Conservation (phyloP, 1,140 invertebrate genomes). For the Hermetia illucens region DNA sequence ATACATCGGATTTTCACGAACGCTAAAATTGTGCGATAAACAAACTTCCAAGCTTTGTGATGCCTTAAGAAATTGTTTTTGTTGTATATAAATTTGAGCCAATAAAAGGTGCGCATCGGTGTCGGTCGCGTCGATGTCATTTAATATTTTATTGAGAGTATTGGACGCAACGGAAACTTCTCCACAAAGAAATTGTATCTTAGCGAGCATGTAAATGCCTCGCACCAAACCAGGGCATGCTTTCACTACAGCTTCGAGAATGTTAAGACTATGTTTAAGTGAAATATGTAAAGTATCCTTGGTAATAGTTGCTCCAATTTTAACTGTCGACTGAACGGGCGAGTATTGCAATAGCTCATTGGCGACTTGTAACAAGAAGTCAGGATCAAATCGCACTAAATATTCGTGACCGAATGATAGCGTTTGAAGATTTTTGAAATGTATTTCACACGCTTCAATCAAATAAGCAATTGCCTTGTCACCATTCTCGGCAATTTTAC, state of each 20-base stretch:
- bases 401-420: conserved; percentile 62
- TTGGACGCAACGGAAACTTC: conserved; percentile 49
- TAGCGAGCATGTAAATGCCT: conserved; percentile 60
- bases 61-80: conserved; percentile 63
- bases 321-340: conserved; percentile 42
- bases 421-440: conserved; percentile 44
- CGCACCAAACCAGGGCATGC: conserved; percentile 68
- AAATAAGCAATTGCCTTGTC: conserved; percentile 46
- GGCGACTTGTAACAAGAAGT: conserved; percentile 68
- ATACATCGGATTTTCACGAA: conserved; percentile 80
- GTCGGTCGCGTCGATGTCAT: conserved; percentile 57
- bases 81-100: conserved; percentile 67
- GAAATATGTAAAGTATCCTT: conserved; percentile 30
- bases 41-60: conserved; percentile 75
- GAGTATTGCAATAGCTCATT: conserved; percentile 62
- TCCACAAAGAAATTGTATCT: conserved; percentile 64
- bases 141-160: conserved; percentile 56
- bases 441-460: conserved; percentile 53
- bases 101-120: conserved; percentile 74
- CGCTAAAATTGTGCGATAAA: conserved; percentile 81
- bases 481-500: conserved; percentile 43
- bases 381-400: conserved; percentile 63
- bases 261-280: conserved; percentile 38
- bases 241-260: conserved; percentile 59
- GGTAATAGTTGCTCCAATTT: conserved; percentile 30